Evolutionary conservation across 2,888 invertebrate genomes (phyloP).

Genomic region (Leptinotarsa rubiginosa): DNA sequence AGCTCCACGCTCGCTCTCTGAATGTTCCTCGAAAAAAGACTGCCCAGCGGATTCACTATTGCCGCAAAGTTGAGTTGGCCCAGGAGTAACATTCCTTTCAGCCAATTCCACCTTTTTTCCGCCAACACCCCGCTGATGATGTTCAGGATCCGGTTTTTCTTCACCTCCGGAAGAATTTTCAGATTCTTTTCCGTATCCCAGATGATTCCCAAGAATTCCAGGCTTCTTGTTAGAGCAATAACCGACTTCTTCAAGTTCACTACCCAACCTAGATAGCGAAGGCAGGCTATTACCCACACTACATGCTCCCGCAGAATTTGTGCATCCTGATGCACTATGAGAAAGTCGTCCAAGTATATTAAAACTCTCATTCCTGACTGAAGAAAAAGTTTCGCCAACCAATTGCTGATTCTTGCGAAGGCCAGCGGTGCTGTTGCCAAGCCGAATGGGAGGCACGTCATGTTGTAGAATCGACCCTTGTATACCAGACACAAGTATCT

Average conservation of each 20-base stretch:
- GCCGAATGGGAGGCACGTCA: background rate
- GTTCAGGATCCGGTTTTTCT: too few relatives aligned
- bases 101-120: background rate
- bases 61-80: background rate
- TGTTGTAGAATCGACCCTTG: background rate
- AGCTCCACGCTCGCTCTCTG: background rate
- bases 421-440: background rate
- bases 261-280: background rate
- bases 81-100: background rate
- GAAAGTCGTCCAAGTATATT: conserved; percentile 3
- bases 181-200: too few relatives aligned
- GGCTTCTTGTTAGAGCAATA: background rate
- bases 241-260: background rate
- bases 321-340: background rate
- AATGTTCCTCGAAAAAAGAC: background rate
- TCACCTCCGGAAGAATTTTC: too few relatives aligned
- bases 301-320: background rate
- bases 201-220: too few relatives aligned
- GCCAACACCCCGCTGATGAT: too few relatives aligned
- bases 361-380: background rate
- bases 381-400: background rate
- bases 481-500: background rate
- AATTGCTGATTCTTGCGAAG: background rate
- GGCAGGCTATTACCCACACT: background rate
- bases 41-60: background rate